Conservation (phyloP, 2,797 vertebrate species). For the Darevskia nairensis region DNA sequence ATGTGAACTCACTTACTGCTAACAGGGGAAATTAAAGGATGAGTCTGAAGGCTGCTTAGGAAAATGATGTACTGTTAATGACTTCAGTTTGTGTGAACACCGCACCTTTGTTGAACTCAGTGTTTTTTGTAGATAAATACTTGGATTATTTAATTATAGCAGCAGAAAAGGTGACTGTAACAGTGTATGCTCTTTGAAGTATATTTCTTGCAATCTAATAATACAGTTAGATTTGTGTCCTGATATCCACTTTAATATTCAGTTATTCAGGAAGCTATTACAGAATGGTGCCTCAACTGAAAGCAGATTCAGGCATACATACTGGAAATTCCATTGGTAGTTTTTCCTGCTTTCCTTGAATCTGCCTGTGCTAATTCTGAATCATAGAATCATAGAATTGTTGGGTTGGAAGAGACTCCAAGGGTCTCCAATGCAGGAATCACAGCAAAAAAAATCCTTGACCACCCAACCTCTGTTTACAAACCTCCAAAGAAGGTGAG, state of each 20-base stretch:
- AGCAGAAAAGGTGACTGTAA: not conserved
- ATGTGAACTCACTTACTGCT: not conserved
- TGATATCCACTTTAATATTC: not conserved
- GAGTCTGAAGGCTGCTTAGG: not conserved
- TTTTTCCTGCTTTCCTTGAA: not conserved
- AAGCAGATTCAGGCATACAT: not conserved
- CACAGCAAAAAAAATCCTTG: too few relatives aligned
- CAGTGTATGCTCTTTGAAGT: not conserved
- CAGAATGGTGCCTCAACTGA: not conserved
- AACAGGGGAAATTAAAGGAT: constrained; percentile 1
- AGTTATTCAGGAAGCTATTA: not conserved
- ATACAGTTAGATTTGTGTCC: not conserved
- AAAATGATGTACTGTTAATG: not conserved
- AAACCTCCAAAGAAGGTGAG: too few relatives aligned
- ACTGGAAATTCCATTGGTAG: not conserved
- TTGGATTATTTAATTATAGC: constrained; percentile 8
- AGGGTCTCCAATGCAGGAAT: too few relatives aligned
- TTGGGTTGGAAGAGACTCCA: not conserved
- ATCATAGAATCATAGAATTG: not conserved
- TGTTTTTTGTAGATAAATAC: not conserved
- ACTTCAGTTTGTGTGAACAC: not conserved
- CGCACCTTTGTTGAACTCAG: not conserved
- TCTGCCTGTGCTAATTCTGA: not conserved
- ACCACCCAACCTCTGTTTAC: too few relatives aligned
- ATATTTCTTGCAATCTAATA: constrained; percentile 3